phyloP scores from a whole-genome alignment of 2,113 vertebrate species.

The Oceanodroma tethys region DNA sequence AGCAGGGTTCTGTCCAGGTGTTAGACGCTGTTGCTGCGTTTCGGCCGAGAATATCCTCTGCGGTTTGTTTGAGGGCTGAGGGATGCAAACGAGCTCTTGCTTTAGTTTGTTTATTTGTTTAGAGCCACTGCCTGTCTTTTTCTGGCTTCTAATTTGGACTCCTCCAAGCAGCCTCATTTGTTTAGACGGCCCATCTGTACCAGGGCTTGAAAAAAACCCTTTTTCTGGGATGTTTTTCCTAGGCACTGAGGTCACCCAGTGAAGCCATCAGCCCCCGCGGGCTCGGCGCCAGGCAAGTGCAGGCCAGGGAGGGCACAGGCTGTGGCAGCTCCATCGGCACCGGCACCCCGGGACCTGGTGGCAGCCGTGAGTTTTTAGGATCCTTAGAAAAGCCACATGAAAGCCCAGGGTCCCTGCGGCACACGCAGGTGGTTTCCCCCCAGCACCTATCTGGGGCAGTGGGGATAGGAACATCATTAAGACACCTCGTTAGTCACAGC shows the following conservation, averaged over 20 bases:
- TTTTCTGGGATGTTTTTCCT: not conserved
- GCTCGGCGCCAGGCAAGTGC: fast-evolving
- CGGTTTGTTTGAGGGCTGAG: not conserved
- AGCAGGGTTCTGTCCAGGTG: not conserved
- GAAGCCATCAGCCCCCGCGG: not conserved
- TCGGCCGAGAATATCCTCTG: conserved; percentile 45
- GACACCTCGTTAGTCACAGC: not conserved
- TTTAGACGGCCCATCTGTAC: not conserved
- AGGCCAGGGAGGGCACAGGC: not conserved
- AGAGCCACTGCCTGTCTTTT: not conserved
- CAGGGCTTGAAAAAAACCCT: not conserved
- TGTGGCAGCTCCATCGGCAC: not conserved
- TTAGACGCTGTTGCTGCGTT: not conserved
- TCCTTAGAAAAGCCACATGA: not conserved
- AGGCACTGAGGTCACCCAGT: not conserved
- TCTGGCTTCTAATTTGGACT: not conserved
- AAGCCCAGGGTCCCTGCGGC: not conserved
- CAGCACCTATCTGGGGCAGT: not conserved
- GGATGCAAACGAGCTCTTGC: conserved; percentile 48
- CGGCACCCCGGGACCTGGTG: not conserved
- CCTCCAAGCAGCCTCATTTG: not conserved
- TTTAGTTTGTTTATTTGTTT: conserved; percentile 27
- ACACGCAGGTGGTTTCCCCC: not conserved
- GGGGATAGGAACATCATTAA: not conserved
- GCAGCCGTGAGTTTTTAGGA: not conserved